Conservation (phyloP, 2,113 vertebrate genomes). For the Pseudorhombus dupliciocellatus region DNA sequence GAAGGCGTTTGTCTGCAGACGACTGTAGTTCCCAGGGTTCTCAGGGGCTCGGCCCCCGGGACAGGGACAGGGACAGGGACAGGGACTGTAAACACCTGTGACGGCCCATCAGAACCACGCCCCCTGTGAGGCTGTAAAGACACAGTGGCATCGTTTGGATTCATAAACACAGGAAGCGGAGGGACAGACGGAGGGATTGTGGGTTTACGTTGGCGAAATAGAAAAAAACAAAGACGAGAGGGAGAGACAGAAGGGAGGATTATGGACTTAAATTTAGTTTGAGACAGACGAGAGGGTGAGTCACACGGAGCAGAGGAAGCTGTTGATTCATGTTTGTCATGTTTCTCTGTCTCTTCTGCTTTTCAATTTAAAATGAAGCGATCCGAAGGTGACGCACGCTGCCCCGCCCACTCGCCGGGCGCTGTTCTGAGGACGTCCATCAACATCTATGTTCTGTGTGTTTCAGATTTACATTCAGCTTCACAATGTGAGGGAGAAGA, state of each 20-base stretch:
- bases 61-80: too few species aligned
- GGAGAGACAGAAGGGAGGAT: constrained; percentile 40
- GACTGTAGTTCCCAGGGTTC: too few species aligned
- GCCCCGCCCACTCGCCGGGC: too few species aligned
- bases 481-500: constrained; percentile 42
- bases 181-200: neutral
- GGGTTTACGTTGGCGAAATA: neutral
- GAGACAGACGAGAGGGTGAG: constrained; percentile 44
- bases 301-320: constrained; percentile 51
- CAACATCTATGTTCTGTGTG: neutral
- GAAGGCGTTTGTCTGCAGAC: too few species aligned
- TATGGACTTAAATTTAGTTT: constrained; percentile 52
- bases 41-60: too few species aligned
- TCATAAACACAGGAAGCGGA: constrained; percentile 4
- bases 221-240: constrained; percentile 1
- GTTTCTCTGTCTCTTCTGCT: neutral
- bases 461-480: constrained; percentile 64
- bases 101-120: too few species aligned
- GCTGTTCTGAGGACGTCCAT: too few species aligned
- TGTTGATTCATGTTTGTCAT: neutral
- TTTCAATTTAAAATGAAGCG: neutral
- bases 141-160: too few species aligned
- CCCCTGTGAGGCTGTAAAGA: too few species aligned
- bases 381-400: too few species aligned
- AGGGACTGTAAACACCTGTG: too few species aligned